Evolutionary conservation across 2,888 invertebrate species (phyloP).

Genomic region (Cantharis nigra): DNA sequence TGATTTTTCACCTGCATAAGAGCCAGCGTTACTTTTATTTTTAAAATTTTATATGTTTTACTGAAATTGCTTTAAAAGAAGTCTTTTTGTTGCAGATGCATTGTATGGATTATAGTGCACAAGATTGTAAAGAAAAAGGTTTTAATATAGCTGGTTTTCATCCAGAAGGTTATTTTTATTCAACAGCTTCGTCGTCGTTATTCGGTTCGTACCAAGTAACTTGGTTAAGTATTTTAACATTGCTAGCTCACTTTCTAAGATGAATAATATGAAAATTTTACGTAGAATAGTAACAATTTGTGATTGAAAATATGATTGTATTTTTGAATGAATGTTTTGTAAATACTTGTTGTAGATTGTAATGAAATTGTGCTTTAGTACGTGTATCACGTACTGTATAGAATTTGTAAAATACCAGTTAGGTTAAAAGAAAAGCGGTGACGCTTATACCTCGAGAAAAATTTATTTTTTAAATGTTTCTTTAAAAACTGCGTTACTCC

Average conservation of each 20-base stretch:
- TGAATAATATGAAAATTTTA: conserved; percentile 12
- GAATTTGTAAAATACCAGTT: neutral
- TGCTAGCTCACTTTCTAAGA: conserved; percentile 8
- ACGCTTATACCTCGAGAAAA: neutral
- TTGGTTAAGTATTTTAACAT: conserved; percentile 4
- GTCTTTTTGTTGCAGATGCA: conserved; percentile 46
- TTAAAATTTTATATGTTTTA: neutral
- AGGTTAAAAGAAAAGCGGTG: neutral
- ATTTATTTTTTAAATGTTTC: neutral
- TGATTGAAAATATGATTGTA: conserved; percentile 14
- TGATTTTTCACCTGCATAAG: neutral
- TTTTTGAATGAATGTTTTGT: conserved; percentile 15
- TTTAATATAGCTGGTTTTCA: conserved; percentile 29
- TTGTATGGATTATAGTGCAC: conserved; percentile 46
- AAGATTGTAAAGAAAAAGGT: conserved; percentile 43
- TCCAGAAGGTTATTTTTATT: conserved; percentile 19
- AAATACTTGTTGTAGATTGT: conserved; percentile 13
- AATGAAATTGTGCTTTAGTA: neutral
- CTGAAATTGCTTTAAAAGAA: neutral
- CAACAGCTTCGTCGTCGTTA: neutral
- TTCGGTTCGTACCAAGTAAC: conserved; percentile 2
- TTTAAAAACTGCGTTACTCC: neutral
- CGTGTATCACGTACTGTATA: conserved; percentile 17
- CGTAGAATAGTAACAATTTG: conserved; percentile 17
- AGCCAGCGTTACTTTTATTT: neutral